These are phyloP conservation scores for Girardinichthys multiradiatus DNA, from an alignment of 2,113 vertebrate species.

Conservation along the genomic window DNA sequence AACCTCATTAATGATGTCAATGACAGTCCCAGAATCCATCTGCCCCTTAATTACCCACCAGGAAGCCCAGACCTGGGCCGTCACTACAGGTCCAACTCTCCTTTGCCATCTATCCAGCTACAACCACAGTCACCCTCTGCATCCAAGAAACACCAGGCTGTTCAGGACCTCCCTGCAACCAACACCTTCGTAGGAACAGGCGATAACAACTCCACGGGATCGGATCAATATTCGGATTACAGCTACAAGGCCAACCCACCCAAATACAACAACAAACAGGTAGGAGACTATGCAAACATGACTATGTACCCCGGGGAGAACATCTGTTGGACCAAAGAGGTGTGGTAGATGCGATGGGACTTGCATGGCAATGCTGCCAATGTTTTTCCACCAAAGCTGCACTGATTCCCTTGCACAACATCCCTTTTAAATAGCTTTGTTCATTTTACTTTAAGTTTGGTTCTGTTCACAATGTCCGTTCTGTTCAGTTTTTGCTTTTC, in stretches of 20 bases:
- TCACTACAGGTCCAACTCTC: constrained; percentile 98
- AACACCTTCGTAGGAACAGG: constrained; percentile 99
- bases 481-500: constrained; percentile 45
- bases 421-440: constrained; percentile 34
- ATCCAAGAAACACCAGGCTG: constrained; percentile 99
- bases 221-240: constrained; percentile 99
- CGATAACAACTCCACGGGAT: constrained; percentile 97
- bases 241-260: constrained; percentile 99
- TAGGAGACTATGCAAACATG: constrained; percentile 94
- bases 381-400: constrained; percentile 70
- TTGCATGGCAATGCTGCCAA: constrained; percentile 33
- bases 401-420: constrained; percentile 62
- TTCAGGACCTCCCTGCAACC: constrained; percentile 96
- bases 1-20: constrained; percentile 94
- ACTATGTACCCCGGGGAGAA: constrained; percentile 78
- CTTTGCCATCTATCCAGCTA: constrained; percentile 94
- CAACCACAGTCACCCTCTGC: constrained; percentile 97
- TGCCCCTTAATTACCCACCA: constrained; percentile 95
- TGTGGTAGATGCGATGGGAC: constrained; percentile 84
- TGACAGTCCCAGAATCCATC: constrained; percentile 94
- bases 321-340: constrained; percentile 88
- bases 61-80: constrained; percentile 95
- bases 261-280: constrained; percentile 99
- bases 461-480: constrained; percentile 59
- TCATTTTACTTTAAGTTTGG: constrained; percentile 25